A percentile compares a stretch with the other conserved stretches of the same genome.
Evolutionary conservation across 2,113 vertebrate species (phyloP).

Genomic region (Leptobrachium leishanense): DNA sequence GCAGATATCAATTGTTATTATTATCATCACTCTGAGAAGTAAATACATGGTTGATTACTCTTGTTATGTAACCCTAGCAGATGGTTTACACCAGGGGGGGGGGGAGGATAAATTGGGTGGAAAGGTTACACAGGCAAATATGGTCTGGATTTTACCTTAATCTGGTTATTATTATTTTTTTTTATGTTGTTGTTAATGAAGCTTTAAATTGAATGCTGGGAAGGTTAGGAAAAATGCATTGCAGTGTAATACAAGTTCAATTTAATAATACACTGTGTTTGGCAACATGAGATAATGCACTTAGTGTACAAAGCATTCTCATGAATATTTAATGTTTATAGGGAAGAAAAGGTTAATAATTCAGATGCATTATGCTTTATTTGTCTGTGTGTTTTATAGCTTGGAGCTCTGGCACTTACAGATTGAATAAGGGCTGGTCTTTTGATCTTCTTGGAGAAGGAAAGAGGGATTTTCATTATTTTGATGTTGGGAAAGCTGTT

Average conservation of each 20-base stretch:
- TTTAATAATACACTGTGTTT: background rate
- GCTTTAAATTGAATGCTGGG: background rate
- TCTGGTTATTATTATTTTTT: background rate
- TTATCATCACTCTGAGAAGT: slow-evolving; percentile 1
- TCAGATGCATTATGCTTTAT: slow-evolving; percentile 53
- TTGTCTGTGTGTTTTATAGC: slow-evolving; percentile 31
- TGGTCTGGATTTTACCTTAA: background rate
- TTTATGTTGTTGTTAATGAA: background rate
- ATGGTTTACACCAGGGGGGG: slow-evolving; percentile 15
- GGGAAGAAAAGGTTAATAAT: slow-evolving; percentile 58
- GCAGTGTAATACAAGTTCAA: background rate
- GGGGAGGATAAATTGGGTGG: background rate
- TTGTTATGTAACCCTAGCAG: slow-evolving; percentile 41
- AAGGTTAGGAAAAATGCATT: no score
- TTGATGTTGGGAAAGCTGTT: background rate
- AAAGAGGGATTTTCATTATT: background rate
- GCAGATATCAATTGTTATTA: no score
- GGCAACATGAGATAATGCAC: slow-evolving; percentile 51
- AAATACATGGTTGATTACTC: slow-evolving; percentile 15
- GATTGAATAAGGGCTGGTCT: background rate
- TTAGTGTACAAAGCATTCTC: slow-evolving; percentile 53
- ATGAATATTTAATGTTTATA: slow-evolving; percentile 56
- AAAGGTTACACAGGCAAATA: background rate
- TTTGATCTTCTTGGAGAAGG: background rate
- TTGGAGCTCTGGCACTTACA: slow-evolving; percentile 14